Base-by-base conservation (phyloP, 2,888 invertebrate species). In the Neocrepidodera transversa region DNA sequence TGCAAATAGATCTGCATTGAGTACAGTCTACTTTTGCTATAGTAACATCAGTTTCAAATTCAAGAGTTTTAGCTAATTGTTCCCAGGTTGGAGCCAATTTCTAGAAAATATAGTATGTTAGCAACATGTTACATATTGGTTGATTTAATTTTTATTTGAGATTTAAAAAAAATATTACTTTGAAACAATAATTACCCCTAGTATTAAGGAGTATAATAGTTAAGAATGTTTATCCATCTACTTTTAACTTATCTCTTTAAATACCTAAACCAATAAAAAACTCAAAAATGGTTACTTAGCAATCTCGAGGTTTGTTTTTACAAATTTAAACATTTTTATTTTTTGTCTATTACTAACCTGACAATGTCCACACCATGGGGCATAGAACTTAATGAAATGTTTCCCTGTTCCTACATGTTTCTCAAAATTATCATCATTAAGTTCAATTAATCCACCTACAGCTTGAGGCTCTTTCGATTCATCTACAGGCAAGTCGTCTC, bases 291-390 rank as follows among this genome's bases (percentile, higher is more conserved):
- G n/a, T n/a, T n/a, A n/a, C n/a, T n/a, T n/a, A n/a, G n/a, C n/a
- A n/a, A n/a, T n/a, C n/a, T n/a, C n/a, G n/a, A n/a, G n/a, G n/a
- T n/a, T n/a, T n/a, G n/a, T n/a, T n/a, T n/a, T n/a, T n/a, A n/a
- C n/a, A n/a, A n/a, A n/a, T n/a, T n/a, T n/a, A n/a, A n/a, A n/a
- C n/a, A n/a, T n/a, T n/a, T n/a, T n/a, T n/a, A n/a, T n/a, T n/a
- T n/a, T n/a, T n/a, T n/a, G n/a, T n/a, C n/a, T n/a, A n/a, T n/a
- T n/a, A n/a, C n/a, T 17, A 80, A 90, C 90, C 84, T 90, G 91
- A 71, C 94, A 95, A 71, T 92, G 91, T 56, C 89, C 85, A 78
- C 95, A 95, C 95, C 95, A 95, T 0, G 95, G 94, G 0, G 92
- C 92, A 80, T 90, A 96, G 78, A 95, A 95, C 81, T 95, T 93